Conservation (phyloP, 2,888 invertebrate species). For the Muscina levida region DNA sequence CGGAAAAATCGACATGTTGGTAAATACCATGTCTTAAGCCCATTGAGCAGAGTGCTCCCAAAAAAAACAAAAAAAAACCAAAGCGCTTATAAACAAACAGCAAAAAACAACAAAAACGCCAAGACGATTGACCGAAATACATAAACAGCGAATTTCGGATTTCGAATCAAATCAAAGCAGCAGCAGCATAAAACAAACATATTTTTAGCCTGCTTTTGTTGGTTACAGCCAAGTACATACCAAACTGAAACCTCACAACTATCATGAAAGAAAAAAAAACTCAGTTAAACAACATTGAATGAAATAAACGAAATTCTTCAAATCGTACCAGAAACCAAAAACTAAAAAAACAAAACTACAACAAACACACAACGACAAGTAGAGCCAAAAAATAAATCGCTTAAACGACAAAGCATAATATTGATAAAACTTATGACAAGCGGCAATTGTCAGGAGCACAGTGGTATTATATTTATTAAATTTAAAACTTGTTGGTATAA, state of each 20-base stretch:
- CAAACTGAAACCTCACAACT: slow-evolving; percentile 43
- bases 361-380: slow-evolving; percentile 21
- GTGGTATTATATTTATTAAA: too few relatives aligned
- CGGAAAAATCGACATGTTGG: slow-evolving; percentile 16
- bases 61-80: slow-evolving; percentile 19
- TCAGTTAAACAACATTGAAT: slow-evolving; percentile 7
- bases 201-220: neutral
- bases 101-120: slow-evolving; percentile 37
- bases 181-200: slow-evolving; percentile 40
- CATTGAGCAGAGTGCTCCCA: slow-evolving; percentile 39
- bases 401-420: slow-evolving; percentile 49
- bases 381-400: slow-evolving; percentile 7
- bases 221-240: slow-evolving; percentile 49
- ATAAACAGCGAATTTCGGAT: slow-evolving; percentile 50
- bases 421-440: slow-evolving; percentile 67
- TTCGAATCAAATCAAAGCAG: slow-evolving; percentile 29
- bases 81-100: too few relatives aligned
- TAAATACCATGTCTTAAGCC: slow-evolving; percentile 52
- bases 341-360: slow-evolving; percentile 29
- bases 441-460: slow-evolving; percentile 1
- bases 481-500: too few relatives aligned
- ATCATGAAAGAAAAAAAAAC: too few relatives aligned
- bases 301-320: slow-evolving; percentile 60
- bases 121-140: slow-evolving; percentile 64
- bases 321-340: slow-evolving; percentile 36